Conservation (phyloP, 1,140 invertebrate genomes). For the Aphis craccivora region DNA sequence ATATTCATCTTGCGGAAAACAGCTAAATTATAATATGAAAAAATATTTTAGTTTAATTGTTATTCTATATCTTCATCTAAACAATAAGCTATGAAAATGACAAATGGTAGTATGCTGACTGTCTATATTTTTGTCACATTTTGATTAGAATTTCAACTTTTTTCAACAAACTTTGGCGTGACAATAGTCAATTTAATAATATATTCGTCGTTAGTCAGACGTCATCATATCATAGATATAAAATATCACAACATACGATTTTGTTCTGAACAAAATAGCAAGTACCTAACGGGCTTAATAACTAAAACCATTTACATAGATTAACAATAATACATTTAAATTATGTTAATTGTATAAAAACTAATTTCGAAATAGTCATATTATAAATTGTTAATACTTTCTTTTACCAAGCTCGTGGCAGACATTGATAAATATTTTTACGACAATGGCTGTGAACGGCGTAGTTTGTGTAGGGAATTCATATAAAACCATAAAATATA, state of each 20-base stretch:
- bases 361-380: slow-evolving; percentile 16
- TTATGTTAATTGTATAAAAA: slow-evolving; percentile 26
- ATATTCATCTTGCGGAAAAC: neutral
- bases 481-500: slow-evolving; percentile 54
- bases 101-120: neutral
- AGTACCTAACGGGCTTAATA: slow-evolving; percentile 6
- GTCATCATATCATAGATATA: neutral
- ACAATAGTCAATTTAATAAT: neutral
- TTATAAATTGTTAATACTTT: slow-evolving; percentile 15
- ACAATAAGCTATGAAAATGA: neutral
- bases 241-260: slow-evolving; percentile 33
- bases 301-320: slow-evolving; percentile 37
- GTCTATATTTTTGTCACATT: neutral
- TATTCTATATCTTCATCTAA: neutral
- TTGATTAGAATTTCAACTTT: neutral
- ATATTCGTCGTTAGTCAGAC: neutral
- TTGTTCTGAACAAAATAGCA: neutral
- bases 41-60: neutral
- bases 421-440: slow-evolving; percentile 51
- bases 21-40: neutral
- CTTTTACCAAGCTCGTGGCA: slow-evolving; percentile 31
- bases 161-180: neutral
- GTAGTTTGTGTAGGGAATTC: slow-evolving; percentile 7
- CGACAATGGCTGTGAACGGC: slow-evolving; percentile 25
- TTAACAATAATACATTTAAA: slow-evolving; percentile 25